Evolutionary conservation across 2,797 vertebrate genomes (phyloP).

Genomic region (Ibycter americanus): DNA sequence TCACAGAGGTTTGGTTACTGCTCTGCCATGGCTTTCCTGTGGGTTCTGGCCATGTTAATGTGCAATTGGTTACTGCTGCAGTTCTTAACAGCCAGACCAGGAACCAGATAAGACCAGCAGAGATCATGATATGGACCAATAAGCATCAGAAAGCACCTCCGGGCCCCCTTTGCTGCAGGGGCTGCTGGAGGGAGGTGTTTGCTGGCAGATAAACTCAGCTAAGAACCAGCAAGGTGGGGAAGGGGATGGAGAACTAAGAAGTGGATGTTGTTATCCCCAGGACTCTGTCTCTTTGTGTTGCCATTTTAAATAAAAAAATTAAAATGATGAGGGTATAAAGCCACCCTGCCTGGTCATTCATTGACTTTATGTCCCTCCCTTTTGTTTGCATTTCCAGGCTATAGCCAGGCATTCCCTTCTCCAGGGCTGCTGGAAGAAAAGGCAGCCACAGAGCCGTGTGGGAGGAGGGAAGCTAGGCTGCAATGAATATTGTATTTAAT

Average conservation of each 20-base stretch:
- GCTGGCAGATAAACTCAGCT: neutral
- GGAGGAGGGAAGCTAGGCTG: conserved; percentile 40
- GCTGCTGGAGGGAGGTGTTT: neutral
- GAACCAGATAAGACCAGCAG: neutral
- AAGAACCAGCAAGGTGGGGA: neutral
- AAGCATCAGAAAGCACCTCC: neutral
- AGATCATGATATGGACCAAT: neutral
- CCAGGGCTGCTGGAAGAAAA: conserved; percentile 37
- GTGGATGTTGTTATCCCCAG: neutral
- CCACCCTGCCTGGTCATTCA: neutral
- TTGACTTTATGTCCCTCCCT: neutral
- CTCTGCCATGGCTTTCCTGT: neutral
- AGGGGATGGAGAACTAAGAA: neutral
- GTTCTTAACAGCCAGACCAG: neutral
- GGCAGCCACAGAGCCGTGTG: neutral
- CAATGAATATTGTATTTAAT: conserved; percentile 49
- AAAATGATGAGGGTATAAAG: neutral
- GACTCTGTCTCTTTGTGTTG: neutral
- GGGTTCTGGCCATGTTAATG: neutral
- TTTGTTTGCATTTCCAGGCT: conserved; percentile 42
- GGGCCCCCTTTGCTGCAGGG: neutral
- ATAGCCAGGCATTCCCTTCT: neutral
- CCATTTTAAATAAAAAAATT: neutral
- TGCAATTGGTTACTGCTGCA: neutral
- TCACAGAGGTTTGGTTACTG: neutral